Evolutionary conservation across 2,797 vertebrate species (phyloP).

Genomic region (Xiphophorus birchmanni): DNA sequence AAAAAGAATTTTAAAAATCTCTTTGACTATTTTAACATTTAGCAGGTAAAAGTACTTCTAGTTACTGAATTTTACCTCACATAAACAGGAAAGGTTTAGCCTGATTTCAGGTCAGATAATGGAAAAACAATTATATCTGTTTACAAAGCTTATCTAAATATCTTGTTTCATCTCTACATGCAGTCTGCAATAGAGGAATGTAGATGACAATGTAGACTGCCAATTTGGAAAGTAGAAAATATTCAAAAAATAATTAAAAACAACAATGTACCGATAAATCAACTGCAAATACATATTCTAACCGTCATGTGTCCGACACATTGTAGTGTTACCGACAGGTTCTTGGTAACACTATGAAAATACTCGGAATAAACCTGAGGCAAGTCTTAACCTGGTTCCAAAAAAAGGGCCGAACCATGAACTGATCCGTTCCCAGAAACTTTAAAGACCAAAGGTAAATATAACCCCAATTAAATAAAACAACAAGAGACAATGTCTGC

Average conservation of each 20-base stretch:
- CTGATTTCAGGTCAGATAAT: neutral
- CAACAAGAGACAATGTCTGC: neutral
- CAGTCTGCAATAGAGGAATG: neutral
- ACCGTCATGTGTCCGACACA: neutral
- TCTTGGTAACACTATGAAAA: neutral
- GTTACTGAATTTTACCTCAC: neutral
- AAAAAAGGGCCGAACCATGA: constrained; percentile 60
- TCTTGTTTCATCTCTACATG: neutral
- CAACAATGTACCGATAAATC: neutral
- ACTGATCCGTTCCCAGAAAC: constrained; percentile 12
- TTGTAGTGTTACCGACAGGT: no score
- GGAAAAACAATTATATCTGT: no score
- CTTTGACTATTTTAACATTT: neutral
- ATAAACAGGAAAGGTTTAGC: neutral
- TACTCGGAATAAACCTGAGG: neutral
- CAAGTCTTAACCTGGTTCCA: constrained; percentile 11
- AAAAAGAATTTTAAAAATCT: neutral
- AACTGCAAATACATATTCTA: neutral
- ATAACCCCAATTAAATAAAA: neutral
- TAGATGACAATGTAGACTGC: neutral
- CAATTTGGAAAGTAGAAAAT: neutral
- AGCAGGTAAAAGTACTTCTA: neutral
- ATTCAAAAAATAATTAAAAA: neutral
- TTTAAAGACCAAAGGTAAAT: constrained; percentile 1
- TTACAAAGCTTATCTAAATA: neutral